Conservation (phyloP, 2,113 vertebrate species). For the Corvus hawaiiensis region DNA sequence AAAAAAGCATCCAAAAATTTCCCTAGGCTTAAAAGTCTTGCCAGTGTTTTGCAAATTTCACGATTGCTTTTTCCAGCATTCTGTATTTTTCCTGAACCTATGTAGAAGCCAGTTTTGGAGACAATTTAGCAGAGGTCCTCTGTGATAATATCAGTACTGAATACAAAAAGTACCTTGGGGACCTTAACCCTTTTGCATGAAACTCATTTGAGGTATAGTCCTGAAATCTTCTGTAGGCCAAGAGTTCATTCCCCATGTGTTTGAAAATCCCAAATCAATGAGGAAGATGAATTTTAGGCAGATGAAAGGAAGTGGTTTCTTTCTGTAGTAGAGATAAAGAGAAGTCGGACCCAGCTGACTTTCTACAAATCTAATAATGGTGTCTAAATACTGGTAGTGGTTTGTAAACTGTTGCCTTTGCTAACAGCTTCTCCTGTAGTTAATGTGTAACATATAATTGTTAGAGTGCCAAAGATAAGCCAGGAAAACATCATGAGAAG, state of each 20-base stretch:
- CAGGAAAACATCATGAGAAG: background rate
- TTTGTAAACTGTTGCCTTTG: background rate
- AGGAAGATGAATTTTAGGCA: background rate
- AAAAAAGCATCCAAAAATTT: background rate
- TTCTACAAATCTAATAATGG: background rate
- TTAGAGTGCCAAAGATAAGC: background rate
- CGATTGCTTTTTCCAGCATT: background rate
- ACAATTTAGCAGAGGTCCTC: background rate
- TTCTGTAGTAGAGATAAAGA: background rate
- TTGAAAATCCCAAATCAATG: background rate
- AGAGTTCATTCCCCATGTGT: background rate
- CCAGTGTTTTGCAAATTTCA: background rate
- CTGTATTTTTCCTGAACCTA: background rate
- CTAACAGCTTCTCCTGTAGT: background rate
- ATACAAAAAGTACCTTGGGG: background rate
- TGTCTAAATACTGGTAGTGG: background rate
- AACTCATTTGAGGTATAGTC: background rate
- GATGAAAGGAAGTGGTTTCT: background rate
- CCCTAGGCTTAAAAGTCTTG: background rate
- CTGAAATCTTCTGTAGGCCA: background rate
- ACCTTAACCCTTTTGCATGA: background rate
- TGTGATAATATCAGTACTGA: background rate
- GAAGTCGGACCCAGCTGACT: background rate
- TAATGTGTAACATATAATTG: background rate
- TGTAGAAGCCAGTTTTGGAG: background rate